These are phyloP conservation scores for Mystacides longicornis DNA, from an alignment of 2,888 invertebrate species.

Conservation along the genomic window DNA sequence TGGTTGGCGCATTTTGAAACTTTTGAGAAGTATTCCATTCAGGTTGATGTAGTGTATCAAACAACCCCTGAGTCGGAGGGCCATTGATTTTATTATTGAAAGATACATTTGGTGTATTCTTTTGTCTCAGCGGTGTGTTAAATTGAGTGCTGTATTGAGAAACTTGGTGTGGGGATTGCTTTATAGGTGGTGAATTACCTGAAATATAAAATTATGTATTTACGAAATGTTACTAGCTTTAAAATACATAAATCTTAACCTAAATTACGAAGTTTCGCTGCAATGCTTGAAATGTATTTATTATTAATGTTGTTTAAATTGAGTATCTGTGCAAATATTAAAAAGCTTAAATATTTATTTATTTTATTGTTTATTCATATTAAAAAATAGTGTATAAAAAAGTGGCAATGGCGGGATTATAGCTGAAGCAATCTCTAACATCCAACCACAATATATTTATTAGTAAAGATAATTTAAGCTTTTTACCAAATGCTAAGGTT, in stretches of 20 bases:
- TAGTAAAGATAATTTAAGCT: background rate
- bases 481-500: slow-evolving; percentile 51
- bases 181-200: slow-evolving; percentile 26
- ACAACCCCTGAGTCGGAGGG: slow-evolving; percentile 62
- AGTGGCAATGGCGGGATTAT: too few species aligned
- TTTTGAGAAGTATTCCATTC: slow-evolving; percentile 35
- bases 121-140: slow-evolving; percentile 29
- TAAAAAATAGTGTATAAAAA: too few species aligned
- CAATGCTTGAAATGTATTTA: too few species aligned
- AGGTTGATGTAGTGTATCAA: slow-evolving; percentile 54
- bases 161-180: slow-evolving; percentile 16
- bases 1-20: slow-evolving; percentile 9
- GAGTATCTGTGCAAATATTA: too few species aligned
- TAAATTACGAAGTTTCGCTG: too few species aligned
- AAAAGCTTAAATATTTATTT: too few species aligned
- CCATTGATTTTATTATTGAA: slow-evolving; percentile 53
- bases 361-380: too few species aligned
- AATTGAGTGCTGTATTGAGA: slow-evolving; percentile 13
- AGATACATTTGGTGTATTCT: slow-evolving; percentile 37
- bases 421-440: too few species aligned
- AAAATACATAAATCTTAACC: too few species aligned
- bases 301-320: background rate
- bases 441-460: too few species aligned
- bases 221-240: too few species aligned
- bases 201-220: slow-evolving; percentile 30